phyloP scores from a whole-genome alignment of 2,888 invertebrate species.

The Caenorhabditis sp. region DNA sequence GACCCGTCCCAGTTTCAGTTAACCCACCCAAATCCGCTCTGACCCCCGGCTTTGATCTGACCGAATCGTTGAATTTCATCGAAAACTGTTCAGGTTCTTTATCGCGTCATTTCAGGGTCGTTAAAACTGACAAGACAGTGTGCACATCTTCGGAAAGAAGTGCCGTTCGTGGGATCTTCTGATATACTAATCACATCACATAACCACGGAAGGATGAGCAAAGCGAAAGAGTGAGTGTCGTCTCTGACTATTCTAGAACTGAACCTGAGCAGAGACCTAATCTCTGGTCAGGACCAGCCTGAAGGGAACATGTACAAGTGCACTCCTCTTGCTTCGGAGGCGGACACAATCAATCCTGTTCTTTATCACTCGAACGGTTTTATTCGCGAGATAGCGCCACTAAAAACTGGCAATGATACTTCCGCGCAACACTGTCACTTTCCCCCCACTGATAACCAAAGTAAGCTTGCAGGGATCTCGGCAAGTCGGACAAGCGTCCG shows the following conservation, averaged over 20 bases:
- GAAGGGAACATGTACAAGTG: slow-evolving; percentile 5
- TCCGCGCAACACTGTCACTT: not conserved
- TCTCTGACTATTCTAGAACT: not conserved
- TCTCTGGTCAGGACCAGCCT: not conserved
- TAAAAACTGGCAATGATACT: slow-evolving; percentile 47
- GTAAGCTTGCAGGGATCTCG: slow-evolving; percentile 29
- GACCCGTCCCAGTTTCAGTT: too few relatives aligned
- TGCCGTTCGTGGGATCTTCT: not conserved
- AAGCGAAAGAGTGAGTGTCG: slow-evolving; percentile 31
- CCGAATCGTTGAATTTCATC: too few relatives aligned
- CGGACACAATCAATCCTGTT: slow-evolving; percentile 30
- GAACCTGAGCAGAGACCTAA: too few relatives aligned
- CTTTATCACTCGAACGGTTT: slow-evolving; percentile 50
- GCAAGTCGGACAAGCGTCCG: slow-evolving; percentile 54
- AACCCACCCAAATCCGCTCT: slow-evolving; percentile 9
- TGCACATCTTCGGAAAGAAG: not conserved
- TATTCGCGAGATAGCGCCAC: slow-evolving; percentile 13
- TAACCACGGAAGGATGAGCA: slow-evolving; percentile 29
- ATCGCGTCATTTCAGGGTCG: slow-evolving; percentile 36
- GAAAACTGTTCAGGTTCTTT: too few relatives aligned
- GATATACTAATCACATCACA: slow-evolving; percentile 14
- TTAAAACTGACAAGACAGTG: slow-evolving; percentile 20
- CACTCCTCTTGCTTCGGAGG: not conserved
- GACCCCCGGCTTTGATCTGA: too few relatives aligned
- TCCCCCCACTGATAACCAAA: not conserved